phyloP scores from a whole-genome alignment of 2,113 vertebrate genomes.

The Rhinolophus ferrumequinum region DNA sequence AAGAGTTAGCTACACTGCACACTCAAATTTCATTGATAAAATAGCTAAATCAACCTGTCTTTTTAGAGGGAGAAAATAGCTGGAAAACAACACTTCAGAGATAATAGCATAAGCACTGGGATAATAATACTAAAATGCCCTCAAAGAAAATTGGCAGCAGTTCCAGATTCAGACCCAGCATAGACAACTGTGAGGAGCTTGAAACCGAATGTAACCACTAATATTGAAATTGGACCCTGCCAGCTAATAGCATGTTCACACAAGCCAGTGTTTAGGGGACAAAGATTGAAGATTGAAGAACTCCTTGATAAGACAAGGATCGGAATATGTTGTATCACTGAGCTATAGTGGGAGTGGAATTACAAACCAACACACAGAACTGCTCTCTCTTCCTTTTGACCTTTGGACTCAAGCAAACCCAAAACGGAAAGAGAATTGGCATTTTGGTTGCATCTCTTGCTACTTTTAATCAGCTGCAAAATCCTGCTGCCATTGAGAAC shows the following conservation, averaged over 20 bases:
- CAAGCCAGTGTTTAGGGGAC: constrained; percentile 55
- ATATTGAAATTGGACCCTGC: constrained; percentile 74
- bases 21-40: constrained; percentile 48
- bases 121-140: constrained; percentile 68
- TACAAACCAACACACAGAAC: constrained; percentile 44
- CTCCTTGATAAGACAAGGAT: constrained; percentile 44
- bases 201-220: constrained; percentile 37
- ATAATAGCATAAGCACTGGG: constrained; percentile 46
- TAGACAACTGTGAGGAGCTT: background rate
- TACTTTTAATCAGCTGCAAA: constrained; percentile 78
- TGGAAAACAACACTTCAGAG: constrained; percentile 55
- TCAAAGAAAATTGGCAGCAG: constrained; percentile 45
- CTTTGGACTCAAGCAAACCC: constrained; percentile 75
- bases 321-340: background rate
- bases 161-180: constrained; percentile 7
- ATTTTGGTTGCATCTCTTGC: constrained; percentile 64
- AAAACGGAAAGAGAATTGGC: constrained; percentile 37
- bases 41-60: constrained; percentile 42
- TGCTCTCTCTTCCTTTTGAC: constrained; percentile 7
- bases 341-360: constrained; percentile 51
- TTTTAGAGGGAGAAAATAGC: constrained; percentile 46
- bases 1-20: background rate
- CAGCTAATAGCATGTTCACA: constrained; percentile 66
- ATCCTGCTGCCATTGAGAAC: constrained; percentile 74
- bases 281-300: constrained; percentile 44